Percentiles rank a stretch among this genome's conserved stretches.
Conservation (phyloP, 2,113 vertebrate genomes). For the Lepus americanus region DNA sequence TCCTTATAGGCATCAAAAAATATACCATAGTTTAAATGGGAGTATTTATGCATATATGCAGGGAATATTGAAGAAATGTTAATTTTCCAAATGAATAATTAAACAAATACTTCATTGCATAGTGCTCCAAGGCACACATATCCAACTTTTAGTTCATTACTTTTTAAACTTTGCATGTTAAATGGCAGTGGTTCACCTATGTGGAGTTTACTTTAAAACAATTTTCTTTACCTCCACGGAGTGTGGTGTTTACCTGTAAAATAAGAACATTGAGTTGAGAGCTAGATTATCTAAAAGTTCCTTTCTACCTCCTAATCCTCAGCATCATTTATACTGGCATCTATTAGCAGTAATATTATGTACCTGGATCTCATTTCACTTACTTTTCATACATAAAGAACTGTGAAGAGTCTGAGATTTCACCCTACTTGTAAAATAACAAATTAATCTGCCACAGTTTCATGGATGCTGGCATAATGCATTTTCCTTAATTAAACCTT, state of each 20-base stretch:
- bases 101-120: background rate
- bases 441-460: no score
- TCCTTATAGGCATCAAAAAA: background rate
- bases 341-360: background rate
- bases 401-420: background rate
- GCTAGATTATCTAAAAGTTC: background rate
- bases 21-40: background rate
- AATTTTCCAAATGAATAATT: background rate
- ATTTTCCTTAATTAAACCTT: slow-evolving; percentile 25
- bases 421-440: background rate
- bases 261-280: background rate
- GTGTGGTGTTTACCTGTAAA: background rate
- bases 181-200: background rate
- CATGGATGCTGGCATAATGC: background rate
- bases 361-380: background rate
- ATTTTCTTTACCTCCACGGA: background rate
- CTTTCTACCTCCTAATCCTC: slow-evolving; percentile 1
- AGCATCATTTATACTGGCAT: background rate
- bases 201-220: background rate
- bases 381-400: background rate
- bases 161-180: slow-evolving; percentile 30
- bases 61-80: background rate
- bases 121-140: background rate
- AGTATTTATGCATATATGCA: background rate
- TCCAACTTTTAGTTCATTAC: background rate